Percentiles rank a stretch among this genome's conserved stretches.
Evolutionary conservation across 2,888 invertebrate genomes (phyloP).

Genomic region (Adelphocoris suturalis): DNA sequence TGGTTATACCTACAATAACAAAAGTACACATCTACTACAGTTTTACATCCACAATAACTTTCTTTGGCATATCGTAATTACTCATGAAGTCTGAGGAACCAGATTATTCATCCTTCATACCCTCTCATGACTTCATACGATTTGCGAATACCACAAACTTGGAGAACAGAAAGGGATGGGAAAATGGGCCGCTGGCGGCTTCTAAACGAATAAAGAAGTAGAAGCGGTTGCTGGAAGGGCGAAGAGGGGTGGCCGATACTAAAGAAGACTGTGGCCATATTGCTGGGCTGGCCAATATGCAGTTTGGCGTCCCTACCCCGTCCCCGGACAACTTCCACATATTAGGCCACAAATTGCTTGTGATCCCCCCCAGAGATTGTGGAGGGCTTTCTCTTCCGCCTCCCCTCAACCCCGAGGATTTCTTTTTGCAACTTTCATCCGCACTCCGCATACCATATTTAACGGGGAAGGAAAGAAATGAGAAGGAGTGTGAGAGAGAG

Average conservation of each 20-base stretch:
- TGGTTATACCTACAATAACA: too few relatives aligned
- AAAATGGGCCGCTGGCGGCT: background rate
- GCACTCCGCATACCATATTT: constrained; percentile 70
- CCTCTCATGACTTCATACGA: background rate
- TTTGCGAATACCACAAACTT: constrained; percentile 23
- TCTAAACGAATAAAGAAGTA: constrained; percentile 38
- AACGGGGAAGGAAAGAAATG: constrained; percentile 54
- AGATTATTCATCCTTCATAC: too few relatives aligned
- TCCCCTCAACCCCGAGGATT: constrained; percentile 40
- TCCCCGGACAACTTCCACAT: constrained; percentile 63
- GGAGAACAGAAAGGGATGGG: background rate
- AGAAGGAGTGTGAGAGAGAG: background rate
- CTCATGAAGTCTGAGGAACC: too few relatives aligned
- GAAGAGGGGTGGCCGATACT: constrained; percentile 27
- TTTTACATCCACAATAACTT: too few relatives aligned
- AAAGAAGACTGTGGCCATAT: constrained; percentile 67
- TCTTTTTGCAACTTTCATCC: constrained; percentile 69
- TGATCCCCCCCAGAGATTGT: constrained; percentile 66
- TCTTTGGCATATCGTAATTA: too few relatives aligned
- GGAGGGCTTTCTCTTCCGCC: background rate
- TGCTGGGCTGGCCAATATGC: constrained; percentile 69
- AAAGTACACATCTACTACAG: too few relatives aligned
- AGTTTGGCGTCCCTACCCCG: constrained; percentile 53
- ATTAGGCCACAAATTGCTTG: constrained; percentile 72
- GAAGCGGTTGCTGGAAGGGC: background rate